Base-by-base conservation (phyloP, 2,797 vertebrate species). In the Geotria australis region DNA sequence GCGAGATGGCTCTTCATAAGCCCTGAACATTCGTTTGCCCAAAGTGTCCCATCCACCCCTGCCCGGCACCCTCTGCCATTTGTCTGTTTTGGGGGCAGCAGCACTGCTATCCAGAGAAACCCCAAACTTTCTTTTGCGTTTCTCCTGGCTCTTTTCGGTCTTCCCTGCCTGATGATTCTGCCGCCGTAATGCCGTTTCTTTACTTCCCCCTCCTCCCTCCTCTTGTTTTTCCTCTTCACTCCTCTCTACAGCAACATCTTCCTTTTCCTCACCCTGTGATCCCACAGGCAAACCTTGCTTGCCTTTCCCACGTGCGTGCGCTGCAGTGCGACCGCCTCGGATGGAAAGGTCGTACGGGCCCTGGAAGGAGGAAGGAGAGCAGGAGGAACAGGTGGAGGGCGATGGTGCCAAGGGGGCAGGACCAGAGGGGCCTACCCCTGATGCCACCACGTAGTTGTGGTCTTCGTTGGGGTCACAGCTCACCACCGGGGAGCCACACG, bases 391-490 rank as follows among this genome's bases (percentile, higher is more conserved):
- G 71, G 81, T 84, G 71, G 51, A 55, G 24, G 51, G 24, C n/a
- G n/a, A n/a, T 24, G 51, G 24, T 51, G 55, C 51, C n/a, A 55
- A 24, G 24, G 51, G 24, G 8, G n/a, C n/a, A 9, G n/a, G 24
- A 51, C 51, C 51, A 55, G n/a, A 2, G 24, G 51, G 8, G 24
- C 24, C 24, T 5, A 38, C 24, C 24, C 24, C 24, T 38, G 24
- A 38, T 5, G 81, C 83, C 64, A 79, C 88, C 74, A 83, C 88
- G 70, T 93, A 91, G 60, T 81, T 94, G 76, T 89, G 84, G 64
- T 96, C 86, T 63, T 89, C 83, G 71, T 89, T 81, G 48, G 81
- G 81, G 72, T 89, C 85, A 48, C 83, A 82, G 3, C 80, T 79
- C 60, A 76, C 79, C 9, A 76, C 76, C 1, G 78, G 79, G 15